Conservation (phyloP, 2,797 vertebrate species). For the Rhinella marina region DNA sequence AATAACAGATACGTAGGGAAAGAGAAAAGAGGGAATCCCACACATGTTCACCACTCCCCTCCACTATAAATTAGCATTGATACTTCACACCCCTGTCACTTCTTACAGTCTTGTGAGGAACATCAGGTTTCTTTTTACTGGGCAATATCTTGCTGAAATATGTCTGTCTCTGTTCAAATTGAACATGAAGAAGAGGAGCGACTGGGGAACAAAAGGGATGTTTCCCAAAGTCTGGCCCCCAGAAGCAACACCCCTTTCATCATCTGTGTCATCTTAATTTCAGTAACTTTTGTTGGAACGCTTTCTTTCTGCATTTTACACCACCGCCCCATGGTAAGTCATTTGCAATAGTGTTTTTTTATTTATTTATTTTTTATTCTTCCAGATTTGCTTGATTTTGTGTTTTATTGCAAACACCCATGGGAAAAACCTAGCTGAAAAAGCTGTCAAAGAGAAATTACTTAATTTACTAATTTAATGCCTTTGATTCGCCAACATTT, state of each 20-base stretch:
- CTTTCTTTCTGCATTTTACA: background rate
- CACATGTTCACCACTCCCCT: background rate
- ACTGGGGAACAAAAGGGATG: background rate
- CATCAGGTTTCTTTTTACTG: background rate
- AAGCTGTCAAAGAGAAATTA: too few relatives aligned
- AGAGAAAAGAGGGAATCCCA: background rate
- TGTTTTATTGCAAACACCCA: background rate
- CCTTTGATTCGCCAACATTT: too few relatives aligned
- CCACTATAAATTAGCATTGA: background rate
- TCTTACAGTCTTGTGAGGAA: background rate
- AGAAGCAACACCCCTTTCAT: background rate
- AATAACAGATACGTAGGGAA: background rate
- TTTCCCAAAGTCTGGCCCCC: background rate
- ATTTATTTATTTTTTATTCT: background rate
- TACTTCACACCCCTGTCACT: background rate
- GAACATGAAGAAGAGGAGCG: background rate
- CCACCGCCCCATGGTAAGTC: background rate
- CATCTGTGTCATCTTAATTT: background rate
- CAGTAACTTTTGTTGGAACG: background rate
- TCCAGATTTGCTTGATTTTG: background rate
- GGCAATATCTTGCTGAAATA: background rate
- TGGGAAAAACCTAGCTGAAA: too few relatives aligned
- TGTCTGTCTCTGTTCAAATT: background rate
- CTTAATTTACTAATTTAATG: too few relatives aligned
- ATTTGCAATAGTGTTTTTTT: background rate